Evolutionary conservation across 2,113 vertebrate species (phyloP).

Genomic region (Perognathus longimembris): DNA sequence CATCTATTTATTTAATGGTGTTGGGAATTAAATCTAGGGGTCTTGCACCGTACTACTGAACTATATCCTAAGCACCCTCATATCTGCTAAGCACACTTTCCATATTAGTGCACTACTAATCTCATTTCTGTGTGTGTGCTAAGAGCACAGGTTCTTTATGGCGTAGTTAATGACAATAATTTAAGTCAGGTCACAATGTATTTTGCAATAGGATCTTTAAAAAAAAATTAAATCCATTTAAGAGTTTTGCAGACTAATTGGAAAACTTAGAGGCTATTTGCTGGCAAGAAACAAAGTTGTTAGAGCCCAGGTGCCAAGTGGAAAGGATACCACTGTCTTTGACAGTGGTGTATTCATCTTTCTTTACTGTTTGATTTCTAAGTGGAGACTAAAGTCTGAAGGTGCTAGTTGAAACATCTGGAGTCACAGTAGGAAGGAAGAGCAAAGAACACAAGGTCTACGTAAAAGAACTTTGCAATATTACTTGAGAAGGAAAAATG

Average conservation of each 20-base stretch:
- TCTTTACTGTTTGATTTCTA: neutral
- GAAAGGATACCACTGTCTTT: neutral
- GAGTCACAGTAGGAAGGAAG: neutral
- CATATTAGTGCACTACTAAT: neutral
- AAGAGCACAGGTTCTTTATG: neutral
- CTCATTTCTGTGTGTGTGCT: neutral
- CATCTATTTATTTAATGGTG: neutral
- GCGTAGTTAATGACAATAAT: neutral
- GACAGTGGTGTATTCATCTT: neutral
- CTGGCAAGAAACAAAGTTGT: neutral
- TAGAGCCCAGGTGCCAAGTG: neutral
- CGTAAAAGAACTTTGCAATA: constrained; percentile 77
- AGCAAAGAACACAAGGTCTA: constrained; percentile 53
- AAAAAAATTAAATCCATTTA: neutral
- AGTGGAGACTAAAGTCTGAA: neutral
- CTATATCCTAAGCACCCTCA: neutral
- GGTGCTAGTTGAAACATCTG: neutral
- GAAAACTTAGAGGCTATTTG: neutral
- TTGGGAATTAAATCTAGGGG: neutral
- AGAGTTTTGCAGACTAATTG: constrained; percentile 2
- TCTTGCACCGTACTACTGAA: neutral
- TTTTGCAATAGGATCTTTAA: neutral
- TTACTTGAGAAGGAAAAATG: constrained; percentile 79
- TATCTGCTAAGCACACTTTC: neutral
- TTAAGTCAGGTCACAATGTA: constrained; percentile 25